Percentiles rank a stretch among this genome's conserved stretches.
Conservation (phyloP, 1,140 invertebrate species). For the Rhopalosiphum maidis region DNA sequence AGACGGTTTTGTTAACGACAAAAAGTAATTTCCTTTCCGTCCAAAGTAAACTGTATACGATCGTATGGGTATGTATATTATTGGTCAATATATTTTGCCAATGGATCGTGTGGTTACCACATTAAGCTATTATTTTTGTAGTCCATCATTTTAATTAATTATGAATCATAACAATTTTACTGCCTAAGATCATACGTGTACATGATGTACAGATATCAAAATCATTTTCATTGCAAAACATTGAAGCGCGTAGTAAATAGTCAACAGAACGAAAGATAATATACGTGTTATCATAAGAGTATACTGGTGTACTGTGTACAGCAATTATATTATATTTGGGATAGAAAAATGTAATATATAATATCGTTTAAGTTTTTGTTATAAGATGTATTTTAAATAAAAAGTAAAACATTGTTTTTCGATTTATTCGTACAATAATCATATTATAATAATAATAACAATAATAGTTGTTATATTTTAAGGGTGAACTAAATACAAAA, state of each 20-base stretch:
- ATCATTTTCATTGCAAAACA: background rate
- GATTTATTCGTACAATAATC: background rate
- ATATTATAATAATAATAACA: no score
- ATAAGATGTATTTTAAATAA: no score
- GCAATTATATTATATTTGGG: no score
- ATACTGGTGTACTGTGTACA: no score
- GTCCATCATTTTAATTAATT: background rate
- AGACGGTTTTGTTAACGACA: background rate
- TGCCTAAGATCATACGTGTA: background rate
- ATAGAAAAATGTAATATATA: background rate
- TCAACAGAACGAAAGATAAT: background rate
- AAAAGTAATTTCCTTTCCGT: background rate
- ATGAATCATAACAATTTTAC: background rate
- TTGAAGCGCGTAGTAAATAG: background rate
- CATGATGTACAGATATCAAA: background rate
- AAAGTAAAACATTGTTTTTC: background rate
- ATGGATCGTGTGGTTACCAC: background rate
- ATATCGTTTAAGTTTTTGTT: background rate
- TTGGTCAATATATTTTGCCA: background rate
- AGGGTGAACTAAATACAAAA: background rate
- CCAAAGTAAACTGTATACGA: background rate
- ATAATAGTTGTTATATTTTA: background rate
- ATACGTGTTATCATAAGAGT: background rate
- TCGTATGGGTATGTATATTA: background rate
- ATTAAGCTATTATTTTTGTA: background rate